Evolutionary conservation across 2,113 vertebrate genomes (phyloP), one percentile per base, ranked within the genome.

Genomic region (Notothenia rossii): DNA sequence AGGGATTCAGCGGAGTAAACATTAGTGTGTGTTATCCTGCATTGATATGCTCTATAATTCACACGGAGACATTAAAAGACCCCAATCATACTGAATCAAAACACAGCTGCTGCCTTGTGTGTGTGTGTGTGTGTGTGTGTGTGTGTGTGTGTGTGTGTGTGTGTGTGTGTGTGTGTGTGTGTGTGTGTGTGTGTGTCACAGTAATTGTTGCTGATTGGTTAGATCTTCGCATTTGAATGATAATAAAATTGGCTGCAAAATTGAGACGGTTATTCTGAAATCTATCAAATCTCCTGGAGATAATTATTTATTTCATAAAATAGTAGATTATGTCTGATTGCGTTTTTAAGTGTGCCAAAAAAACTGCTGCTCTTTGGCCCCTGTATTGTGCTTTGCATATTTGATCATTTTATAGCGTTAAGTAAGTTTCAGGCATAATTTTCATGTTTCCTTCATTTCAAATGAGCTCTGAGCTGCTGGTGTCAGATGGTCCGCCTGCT

Each of bases 101-200:
- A 88, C 88, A 89, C 89, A 91, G 91, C 90, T 92, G 90, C 83
- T 81, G 60, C 61, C 50, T 74, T 72, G 20, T 22, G 70, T 78
- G 83, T 62, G 53, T 74, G 66, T 13, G 5, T 33, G 64, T 54
- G 49, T 85, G 49, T 29, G 2, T 59, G 55, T 62, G 75, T 79
- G 61, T 20, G 0, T 55, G 50, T 36, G 20, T 33, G 64, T 17
- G 29, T 60, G 54, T 56, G 54, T 56, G 74, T 77, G 63, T 22
- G 0, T 53, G n/a, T 46, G 33, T 48, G 62, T 55, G 50, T 54
- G 50, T 54, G 49, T 36, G 64, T 53, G 25, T 48, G 43, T 25
- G 54, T 56, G 20, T 62, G 36, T 13, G 61, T 18, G 36, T 13
- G 61, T 18, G 22, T n/a, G 3, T 29, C 29, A 4, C 29, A 29